Evolutionary conservation across 2,797 vertebrate genomes (phyloP).

Genomic region (Tachyglossus aculeatus): DNA sequence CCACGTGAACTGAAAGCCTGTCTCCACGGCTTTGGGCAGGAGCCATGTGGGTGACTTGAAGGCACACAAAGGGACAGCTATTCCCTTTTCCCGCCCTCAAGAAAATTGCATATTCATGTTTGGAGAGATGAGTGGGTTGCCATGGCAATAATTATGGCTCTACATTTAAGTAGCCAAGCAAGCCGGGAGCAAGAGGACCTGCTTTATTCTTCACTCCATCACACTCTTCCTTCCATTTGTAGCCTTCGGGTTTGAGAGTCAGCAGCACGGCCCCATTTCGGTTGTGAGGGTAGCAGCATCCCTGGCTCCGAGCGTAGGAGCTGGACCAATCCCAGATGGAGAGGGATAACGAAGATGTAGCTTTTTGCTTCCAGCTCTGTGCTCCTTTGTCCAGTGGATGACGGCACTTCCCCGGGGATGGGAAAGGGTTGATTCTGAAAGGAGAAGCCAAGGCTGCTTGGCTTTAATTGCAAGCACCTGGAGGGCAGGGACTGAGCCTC

Average conservation of each 20-base stretch:
- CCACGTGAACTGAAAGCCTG: too few relatives aligned
- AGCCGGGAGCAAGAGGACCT: constrained; percentile 17
- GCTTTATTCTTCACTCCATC: constrained; percentile 11
- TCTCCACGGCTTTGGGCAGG: too few relatives aligned
- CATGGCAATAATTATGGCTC: constrained; percentile 32
- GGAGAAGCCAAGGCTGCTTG: background rate
- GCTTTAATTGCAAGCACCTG: background rate
- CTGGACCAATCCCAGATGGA: background rate
- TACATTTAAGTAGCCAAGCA: constrained; percentile 21
- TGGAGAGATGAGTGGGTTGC: constrained; percentile 24
- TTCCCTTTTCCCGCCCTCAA: background rate
- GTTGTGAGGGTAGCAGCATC: background rate
- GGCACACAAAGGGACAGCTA: constrained; percentile 25
- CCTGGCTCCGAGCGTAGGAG: background rate
- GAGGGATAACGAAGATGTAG: background rate
- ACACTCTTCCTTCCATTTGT: background rate
- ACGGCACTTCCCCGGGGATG: too few relatives aligned
- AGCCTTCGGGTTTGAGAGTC: background rate
- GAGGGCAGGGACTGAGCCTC: too few relatives aligned
- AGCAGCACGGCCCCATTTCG: background rate
- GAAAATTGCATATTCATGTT: constrained; percentile 43
- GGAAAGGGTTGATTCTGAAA: background rate
- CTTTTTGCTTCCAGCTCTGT: background rate
- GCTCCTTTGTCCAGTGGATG: too few relatives aligned
- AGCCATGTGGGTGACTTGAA: too few relatives aligned